Evolutionary conservation across 2,113 vertebrate species (phyloP).

Genomic region (Raja brachyura): DNA sequence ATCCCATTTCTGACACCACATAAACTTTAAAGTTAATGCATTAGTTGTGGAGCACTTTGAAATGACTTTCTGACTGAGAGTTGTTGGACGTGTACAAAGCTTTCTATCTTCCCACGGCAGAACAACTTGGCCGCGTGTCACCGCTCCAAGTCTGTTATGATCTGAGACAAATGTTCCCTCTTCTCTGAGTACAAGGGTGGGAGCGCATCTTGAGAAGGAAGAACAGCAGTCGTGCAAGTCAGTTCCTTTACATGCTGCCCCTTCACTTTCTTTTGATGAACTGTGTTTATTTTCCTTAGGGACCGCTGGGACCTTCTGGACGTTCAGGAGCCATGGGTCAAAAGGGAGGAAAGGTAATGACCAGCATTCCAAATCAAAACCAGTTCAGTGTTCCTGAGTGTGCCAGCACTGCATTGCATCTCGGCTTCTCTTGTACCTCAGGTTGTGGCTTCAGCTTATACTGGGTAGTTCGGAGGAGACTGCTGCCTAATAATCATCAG

Average conservation of each 20-base stretch:
- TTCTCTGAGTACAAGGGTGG: neutral
- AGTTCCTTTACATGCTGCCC: neutral
- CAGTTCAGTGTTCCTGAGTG: neutral
- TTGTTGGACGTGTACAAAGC: neutral
- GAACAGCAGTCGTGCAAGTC: neutral
- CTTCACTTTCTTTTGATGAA: neutral
- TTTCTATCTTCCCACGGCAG: neutral
- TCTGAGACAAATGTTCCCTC: neutral
- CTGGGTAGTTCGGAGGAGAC: neutral
- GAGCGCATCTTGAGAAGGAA: neutral
- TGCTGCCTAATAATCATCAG: neutral
- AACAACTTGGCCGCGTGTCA: neutral
- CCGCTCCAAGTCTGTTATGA: neutral
- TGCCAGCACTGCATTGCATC: neutral
- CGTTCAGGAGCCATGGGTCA: neutral
- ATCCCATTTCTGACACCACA: neutral
- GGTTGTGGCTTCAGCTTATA: neutral
- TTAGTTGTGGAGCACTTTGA: neutral
- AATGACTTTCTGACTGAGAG: neutral
- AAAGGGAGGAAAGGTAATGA: neutral
- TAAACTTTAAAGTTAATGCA: neutral
- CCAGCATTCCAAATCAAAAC: neutral
- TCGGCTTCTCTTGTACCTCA: neutral
- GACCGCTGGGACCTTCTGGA: neutral
- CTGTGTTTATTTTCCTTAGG: neutral